Evolutionary conservation across 2,797 vertebrate species (phyloP), one percentile per base, ranked within the genome.

Genomic region (Siniperca undulata): DNA sequence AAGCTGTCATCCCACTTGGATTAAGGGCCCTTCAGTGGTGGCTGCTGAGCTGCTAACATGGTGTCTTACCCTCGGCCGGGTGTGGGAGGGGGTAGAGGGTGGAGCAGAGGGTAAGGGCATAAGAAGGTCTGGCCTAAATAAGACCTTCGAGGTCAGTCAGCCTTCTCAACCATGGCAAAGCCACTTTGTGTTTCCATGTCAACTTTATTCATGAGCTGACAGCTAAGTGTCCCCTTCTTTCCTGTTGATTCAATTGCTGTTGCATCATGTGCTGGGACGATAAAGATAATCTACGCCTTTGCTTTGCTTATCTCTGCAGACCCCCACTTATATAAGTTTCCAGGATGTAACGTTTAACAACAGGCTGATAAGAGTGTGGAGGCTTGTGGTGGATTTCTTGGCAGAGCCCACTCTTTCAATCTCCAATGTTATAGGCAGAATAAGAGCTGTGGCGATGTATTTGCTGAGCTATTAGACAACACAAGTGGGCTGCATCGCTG

Each of bases 401-500:
- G 83, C 86, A 80, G 61, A 38, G 53, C 27, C 40, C 68, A 76
- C 62, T 82, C 46, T 84, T 89, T 53, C 82, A 89, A 91, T 85
- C 71, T 86, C 85, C 56, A 59, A n/a, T 80, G 50, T 81, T 78
- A 89, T 84, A 91, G 84, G 74, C 74, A 81, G 74, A 89, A 81
- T 90, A 90, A 90, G 88, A 85, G 89, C 87, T 82, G 81, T 81
- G 83, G 91, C 84, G 81, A 89, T 94, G 86, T 95, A 96, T 96
- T 96, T 96, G 94, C 93, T 95, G 92, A 95, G 94, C 94, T 96
- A 95, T 96, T 96, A 96, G 90, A 86, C 86, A 80, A 88, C 82
- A 94, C 91, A 92, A 96, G 94, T 90, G 88, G 91, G 94, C 84
- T 76, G 88, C 91, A 90, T 94, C 82, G 74, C 87, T 82, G 80